Evolutionary conservation across 2,888 invertebrate species (phyloP).

Genomic region (Eristalis intricaria): DNA sequence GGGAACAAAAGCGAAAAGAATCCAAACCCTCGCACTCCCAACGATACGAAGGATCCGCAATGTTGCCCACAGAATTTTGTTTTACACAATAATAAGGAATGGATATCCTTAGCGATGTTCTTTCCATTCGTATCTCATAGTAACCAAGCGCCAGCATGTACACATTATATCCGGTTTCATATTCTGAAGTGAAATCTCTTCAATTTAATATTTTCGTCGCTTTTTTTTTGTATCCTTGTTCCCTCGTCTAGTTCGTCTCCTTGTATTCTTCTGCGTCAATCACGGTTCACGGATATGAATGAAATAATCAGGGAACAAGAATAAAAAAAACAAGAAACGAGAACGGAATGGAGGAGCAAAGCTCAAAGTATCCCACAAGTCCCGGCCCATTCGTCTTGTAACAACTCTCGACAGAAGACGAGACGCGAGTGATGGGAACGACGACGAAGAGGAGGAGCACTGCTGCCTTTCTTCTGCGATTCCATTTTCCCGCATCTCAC

Average conservation of each 20-base stretch:
- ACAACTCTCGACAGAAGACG: slow-evolving; percentile 18
- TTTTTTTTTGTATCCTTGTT: not conserved
- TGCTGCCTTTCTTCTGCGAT: slow-evolving; percentile 4
- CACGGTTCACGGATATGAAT: slow-evolving; percentile 38
- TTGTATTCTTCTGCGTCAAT: slow-evolving; percentile 3
- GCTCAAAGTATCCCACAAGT: slow-evolving; percentile 38
- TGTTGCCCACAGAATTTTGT: slow-evolving; percentile 48
- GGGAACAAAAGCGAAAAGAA: not conserved
- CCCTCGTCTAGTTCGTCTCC: not conserved
- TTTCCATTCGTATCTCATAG: slow-evolving; percentile 29
- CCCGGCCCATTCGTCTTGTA: slow-evolving; percentile 47
- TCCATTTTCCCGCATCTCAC: slow-evolving; percentile 11
- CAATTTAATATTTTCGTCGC: slow-evolving; percentile 16
- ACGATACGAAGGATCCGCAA: slow-evolving; percentile 48
- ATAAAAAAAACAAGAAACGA: not conserved
- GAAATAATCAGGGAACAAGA: slow-evolving; percentile 10
- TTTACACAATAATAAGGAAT: slow-evolving; percentile 34
- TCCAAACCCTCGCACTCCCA: slow-evolving; percentile 20
- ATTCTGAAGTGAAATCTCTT: slow-evolving; percentile 38
- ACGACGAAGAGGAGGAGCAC: not conserved
- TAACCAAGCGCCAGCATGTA: slow-evolving; percentile 20
- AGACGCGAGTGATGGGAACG: not conserved
- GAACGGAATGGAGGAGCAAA: not conserved
- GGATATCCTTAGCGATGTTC: slow-evolving; percentile 43
- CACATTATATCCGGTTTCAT: slow-evolving; percentile 46